Percentiles rank a stretch among this genome's conserved stretches.
Evolutionary conservation across 2,113 vertebrate species (phyloP).

Genomic region (Lamprotornis superbus): DNA sequence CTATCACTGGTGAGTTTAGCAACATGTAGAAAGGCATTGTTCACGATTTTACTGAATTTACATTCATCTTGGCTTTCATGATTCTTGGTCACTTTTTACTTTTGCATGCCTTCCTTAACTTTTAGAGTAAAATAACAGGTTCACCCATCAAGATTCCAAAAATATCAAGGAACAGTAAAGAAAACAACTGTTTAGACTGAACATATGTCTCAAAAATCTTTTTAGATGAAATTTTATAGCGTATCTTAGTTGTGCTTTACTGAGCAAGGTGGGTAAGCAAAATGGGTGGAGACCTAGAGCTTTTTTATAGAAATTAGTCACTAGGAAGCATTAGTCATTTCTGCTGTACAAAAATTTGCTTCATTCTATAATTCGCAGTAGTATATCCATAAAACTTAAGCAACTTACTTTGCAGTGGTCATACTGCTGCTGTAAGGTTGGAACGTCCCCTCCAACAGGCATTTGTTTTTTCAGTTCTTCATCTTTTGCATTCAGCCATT

Average conservation of each 20-base stretch:
- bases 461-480: slow-evolving; percentile 94
- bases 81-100: background rate
- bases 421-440: slow-evolving; percentile 89
- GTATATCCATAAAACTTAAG: background rate
- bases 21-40: background rate
- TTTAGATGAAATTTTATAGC: background rate
- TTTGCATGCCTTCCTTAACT: background rate
- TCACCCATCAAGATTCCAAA: background rate
- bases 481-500: slow-evolving; percentile 93
- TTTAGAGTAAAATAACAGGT: background rate
- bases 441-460: slow-evolving; percentile 93
- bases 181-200: background rate
- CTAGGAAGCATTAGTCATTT: background rate
- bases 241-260: background rate
- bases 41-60: background rate
- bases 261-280: background rate
- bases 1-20: background rate
- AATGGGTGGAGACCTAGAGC: background rate
- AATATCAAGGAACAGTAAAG: background rate
- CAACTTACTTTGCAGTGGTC: slow-evolving; percentile 87
- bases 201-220: background rate
- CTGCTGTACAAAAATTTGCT: background rate
- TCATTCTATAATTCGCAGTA: background rate
- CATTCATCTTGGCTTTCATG: background rate
- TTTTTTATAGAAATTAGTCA: background rate